phyloP scores from a whole-genome alignment of 2,888 invertebrate species.

The Drosophila tanythrix region DNA sequence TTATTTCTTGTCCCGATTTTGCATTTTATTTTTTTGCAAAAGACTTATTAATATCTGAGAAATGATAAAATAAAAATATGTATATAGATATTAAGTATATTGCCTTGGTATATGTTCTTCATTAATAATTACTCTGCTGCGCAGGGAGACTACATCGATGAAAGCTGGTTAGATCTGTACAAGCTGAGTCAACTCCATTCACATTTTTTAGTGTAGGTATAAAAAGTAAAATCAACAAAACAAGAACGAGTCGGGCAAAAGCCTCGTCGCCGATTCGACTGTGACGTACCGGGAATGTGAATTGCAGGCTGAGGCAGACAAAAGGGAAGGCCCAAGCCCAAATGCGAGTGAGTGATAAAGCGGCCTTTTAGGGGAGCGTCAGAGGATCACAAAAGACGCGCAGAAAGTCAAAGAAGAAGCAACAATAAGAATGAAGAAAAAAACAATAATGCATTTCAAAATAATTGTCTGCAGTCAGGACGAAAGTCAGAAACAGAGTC shows the following conservation, averaged over 20 bases:
- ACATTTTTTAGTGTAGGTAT: neutral
- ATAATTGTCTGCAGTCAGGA: conserved; percentile 59
- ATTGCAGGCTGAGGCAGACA: conserved; percentile 36
- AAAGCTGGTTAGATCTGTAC: neutral
- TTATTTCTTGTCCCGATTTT: neutral
- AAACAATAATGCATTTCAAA: conserved; percentile 62
- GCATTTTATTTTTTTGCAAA: too few species aligned
- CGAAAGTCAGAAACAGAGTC: conserved; percentile 42
- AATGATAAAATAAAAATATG: too few species aligned
- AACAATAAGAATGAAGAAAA: conserved; percentile 7
- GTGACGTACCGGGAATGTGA: conserved; percentile 69
- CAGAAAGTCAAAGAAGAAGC: conserved; percentile 16
- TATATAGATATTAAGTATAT: neutral
- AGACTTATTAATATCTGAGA: too few species aligned
- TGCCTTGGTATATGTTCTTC: neutral
- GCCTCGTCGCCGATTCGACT: conserved; percentile 62
- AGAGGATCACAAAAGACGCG: conserved; percentile 64
- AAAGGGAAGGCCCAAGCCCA: conserved; percentile 11
- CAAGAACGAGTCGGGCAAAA: conserved; percentile 43
- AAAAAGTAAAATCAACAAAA: conserved; percentile 39
- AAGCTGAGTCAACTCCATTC: conserved; percentile 12
- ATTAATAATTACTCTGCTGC: neutral
- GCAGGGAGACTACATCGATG: neutral
- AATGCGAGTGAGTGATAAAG: conserved; percentile 48
- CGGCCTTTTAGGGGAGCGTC: conserved; percentile 53